phyloP scores from a whole-genome alignment of 2,888 invertebrate genomes.

The Eupithecia tripunctaria region DNA sequence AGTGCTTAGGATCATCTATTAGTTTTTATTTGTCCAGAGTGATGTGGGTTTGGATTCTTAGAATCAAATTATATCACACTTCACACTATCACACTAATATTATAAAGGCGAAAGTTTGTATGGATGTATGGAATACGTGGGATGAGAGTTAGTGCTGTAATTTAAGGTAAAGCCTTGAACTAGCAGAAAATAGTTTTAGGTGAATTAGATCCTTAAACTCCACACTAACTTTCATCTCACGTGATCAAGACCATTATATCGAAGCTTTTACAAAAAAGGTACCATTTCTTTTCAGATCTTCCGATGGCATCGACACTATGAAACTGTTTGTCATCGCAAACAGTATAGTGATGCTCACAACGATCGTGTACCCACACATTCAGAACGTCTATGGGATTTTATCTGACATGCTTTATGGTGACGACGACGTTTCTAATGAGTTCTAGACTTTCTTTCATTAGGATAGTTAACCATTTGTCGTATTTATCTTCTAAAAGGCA shows the following conservation, averaged over 20 bases:
- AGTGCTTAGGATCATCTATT: no score
- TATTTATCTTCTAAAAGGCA: background rate
- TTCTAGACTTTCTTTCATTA: background rate
- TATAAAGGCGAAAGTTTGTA: no score
- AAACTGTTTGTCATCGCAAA: conserved; percentile 92
- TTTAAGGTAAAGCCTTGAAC: no score
- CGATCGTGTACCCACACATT: conserved; percentile 90
- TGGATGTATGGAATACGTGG: no score
- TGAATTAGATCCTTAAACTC: background rate
- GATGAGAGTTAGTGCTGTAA: no score
- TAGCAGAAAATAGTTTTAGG: background rate
- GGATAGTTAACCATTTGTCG: background rate
- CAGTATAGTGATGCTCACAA: conserved; percentile 88
- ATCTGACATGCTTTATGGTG: conserved; percentile 78
- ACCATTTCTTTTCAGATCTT: conserved; percentile 72
- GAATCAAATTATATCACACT: no score
- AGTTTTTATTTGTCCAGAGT: no score
- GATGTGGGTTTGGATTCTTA: no score
- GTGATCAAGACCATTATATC: background rate
- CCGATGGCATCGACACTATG: conserved; percentile 89
- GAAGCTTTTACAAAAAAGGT: background rate
- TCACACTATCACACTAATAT: no score
- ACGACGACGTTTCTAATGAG: conserved; percentile 52
- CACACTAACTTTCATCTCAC: background rate
- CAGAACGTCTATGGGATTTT: conserved; percentile 83